Percentiles rank a stretch among this genome's conserved stretches.
These are phyloP conservation scores for Neodiprion pinetum DNA, from an alignment of 1,140 invertebrate genomes.

Conservation along the genomic window DNA sequence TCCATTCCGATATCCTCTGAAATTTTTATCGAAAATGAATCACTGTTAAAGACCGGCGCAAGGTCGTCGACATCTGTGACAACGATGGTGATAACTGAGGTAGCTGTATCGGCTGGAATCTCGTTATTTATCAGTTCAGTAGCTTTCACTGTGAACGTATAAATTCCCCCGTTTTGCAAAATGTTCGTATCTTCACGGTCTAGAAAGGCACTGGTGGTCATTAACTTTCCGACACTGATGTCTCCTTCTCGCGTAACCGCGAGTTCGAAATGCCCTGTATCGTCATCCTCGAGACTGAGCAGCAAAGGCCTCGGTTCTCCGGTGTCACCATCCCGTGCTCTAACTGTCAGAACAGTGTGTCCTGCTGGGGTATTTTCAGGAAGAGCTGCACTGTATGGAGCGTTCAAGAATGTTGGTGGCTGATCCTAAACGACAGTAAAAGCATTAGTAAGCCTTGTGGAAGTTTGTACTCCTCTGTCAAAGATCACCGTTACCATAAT, in stretches of 20 bases:
- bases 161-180: constrained; percentile 79
- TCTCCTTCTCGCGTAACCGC: constrained; percentile 61
- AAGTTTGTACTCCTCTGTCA: background rate
- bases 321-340: constrained; percentile 78
- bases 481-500: background rate
- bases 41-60: constrained; percentile 76
- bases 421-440: constrained; percentile 66
- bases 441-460: constrained; percentile 13
- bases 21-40: constrained; percentile 73
- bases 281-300: constrained; percentile 73
- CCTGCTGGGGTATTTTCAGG: constrained; percentile 73
- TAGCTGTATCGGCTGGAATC: constrained; percentile 71
- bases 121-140: constrained; percentile 78
- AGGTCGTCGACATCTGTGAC: constrained; percentile 87
- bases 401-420: constrained; percentile 78
- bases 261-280: constrained; percentile 73
- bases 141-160: constrained; percentile 75
- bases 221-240: constrained; percentile 61
- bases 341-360: constrained; percentile 70
- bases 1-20: constrained; percentile 79
- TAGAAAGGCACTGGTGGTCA: constrained; percentile 70
- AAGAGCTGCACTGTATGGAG: constrained; percentile 78
- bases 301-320: constrained; percentile 73
- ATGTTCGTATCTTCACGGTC: constrained; percentile 78
- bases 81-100: constrained; percentile 77